Percentiles rank a stretch among this genome's conserved stretches.
phyloP scores from a whole-genome alignment of 2,888 invertebrate species.

The Harpalus rufipes region DNA sequence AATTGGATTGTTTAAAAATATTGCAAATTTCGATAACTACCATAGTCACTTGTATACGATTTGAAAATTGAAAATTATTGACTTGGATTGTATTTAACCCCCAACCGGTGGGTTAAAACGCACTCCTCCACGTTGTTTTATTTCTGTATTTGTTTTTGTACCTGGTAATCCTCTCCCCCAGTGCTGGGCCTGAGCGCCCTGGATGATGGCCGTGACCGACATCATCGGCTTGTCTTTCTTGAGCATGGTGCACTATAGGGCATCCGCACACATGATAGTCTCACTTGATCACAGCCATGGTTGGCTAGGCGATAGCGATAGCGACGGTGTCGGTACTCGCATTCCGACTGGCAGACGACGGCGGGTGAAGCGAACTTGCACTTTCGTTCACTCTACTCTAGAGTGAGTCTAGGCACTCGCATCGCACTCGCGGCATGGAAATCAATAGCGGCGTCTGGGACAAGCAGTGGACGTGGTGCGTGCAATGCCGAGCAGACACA shows the following conservation, averaged over 20 bases:
- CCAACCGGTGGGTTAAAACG: no score
- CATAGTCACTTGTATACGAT: no score
- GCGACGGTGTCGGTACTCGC: background rate
- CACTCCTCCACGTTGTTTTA: background rate
- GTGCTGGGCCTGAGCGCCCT: slow-evolving; percentile 82
- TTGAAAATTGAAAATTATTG: no score
- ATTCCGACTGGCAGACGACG: slow-evolving; percentile 3
- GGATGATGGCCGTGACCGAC: slow-evolving; percentile 90
- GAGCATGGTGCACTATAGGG: slow-evolving; percentile 80
- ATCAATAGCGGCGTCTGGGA: slow-evolving; percentile 51
- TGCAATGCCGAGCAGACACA: slow-evolving; percentile 53
- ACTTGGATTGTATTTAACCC: no score
- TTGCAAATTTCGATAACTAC: no score
- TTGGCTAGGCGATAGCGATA: slow-evolving; percentile 16
- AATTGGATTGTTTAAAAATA: no score
- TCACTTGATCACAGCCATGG: slow-evolving; percentile 47
- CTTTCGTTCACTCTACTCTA: slow-evolving; percentile 36
- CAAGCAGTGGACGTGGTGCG: background rate
- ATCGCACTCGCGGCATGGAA: slow-evolving; percentile 45
- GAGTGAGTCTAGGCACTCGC: no score
- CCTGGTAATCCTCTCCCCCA: slow-evolving; percentile 82
- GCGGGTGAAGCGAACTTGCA: slow-evolving; percentile 14
- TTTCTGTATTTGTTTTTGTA: slow-evolving; percentile 68
- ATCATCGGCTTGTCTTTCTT: slow-evolving; percentile 93
- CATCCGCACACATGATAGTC: background rate